phyloP scores from a whole-genome alignment of 2,113 vertebrate species.

The Corynorhinus townsendii region DNA sequence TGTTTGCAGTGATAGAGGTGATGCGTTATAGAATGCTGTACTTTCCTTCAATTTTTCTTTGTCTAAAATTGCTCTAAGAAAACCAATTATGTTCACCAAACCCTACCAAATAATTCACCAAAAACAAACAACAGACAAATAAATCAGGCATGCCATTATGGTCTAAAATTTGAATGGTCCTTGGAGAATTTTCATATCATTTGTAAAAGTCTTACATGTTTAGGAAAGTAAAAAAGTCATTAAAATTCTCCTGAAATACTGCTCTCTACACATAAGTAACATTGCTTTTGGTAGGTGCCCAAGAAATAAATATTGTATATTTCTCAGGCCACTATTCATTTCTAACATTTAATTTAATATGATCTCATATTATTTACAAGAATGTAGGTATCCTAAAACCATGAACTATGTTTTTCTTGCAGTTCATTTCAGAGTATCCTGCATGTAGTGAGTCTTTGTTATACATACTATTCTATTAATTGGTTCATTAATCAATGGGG shows the following conservation, averaged over 20 bases:
- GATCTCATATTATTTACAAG: not conserved
- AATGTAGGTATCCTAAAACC: accelerated
- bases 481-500: too few relatives aligned
- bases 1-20: accelerated
- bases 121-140: not conserved
- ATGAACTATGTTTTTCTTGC: not conserved
- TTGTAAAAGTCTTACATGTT: not conserved
- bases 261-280: not conserved
- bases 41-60: not conserved
- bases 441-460: not conserved
- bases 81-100: not conserved
- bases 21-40: not conserved
- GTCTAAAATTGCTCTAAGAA: not conserved
- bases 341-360: not conserved
- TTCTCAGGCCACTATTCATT: not conserved
- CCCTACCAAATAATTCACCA: not conserved
- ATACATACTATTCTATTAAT: not conserved
- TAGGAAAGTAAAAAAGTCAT: not conserved
- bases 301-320: not conserved
- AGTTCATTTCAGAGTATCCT: not conserved
- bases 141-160: not conserved
- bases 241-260: not conserved
- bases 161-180: not conserved
- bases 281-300: not conserved
- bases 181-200: not conserved